Conservation (phyloP, 1,140 invertebrate genomes). For the Meteorus sp. region DNA sequence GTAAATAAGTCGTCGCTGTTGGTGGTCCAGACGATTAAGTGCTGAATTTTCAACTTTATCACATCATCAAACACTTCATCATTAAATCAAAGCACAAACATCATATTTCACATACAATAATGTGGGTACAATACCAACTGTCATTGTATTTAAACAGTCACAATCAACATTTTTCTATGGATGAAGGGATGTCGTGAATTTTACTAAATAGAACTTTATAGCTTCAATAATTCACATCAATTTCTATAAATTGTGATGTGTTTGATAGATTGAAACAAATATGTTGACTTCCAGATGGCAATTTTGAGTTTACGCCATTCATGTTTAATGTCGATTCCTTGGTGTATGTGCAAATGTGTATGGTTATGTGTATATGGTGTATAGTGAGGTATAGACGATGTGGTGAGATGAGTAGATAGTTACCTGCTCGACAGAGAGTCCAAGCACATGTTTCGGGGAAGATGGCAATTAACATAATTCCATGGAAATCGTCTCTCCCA, state of each 20-base stretch:
- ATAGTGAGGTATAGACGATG: neutral
- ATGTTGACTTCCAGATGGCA: conserved; percentile 11
- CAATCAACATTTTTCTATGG: conserved; percentile 10
- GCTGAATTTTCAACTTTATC: no score
- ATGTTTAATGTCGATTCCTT: no score
- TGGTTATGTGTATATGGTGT: no score
- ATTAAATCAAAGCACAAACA: conserved; percentile 2
- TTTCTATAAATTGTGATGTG: neutral
- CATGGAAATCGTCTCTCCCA: conserved; percentile 48
- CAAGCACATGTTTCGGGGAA: conserved; percentile 43
- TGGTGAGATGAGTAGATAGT: conserved; percentile 18
- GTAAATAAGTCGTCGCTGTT: neutral
- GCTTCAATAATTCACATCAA: neutral
- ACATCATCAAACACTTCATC: no score
- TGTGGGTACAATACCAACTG: no score
- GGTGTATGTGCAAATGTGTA: no score
- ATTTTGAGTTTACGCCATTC: no score
- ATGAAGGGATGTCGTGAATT: neutral
- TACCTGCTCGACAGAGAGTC: conserved; percentile 25
- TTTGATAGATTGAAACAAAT: conserved; percentile 10
- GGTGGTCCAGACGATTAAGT: conserved; percentile 19
- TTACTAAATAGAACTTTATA: no score
- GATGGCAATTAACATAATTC: conserved; percentile 48
- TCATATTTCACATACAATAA: no score
- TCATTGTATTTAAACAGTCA: no score